Evolutionary conservation across 2,888 invertebrate species (phyloP), one percentile per base, ranked within the genome.

Genomic region (Sclerodermus sp.): DNA sequence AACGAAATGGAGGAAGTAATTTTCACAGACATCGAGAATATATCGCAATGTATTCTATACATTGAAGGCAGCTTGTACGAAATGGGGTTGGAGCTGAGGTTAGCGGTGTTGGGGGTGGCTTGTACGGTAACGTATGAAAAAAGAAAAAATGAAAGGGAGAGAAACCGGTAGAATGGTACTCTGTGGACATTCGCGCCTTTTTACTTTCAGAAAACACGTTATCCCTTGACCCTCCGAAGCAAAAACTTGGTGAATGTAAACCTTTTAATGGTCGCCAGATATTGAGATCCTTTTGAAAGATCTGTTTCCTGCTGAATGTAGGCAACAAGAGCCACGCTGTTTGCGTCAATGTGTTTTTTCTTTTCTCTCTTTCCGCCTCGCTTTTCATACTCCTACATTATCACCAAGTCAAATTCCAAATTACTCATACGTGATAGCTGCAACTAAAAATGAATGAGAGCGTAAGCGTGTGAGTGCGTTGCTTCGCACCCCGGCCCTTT

Each of bases 201-300:
- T 47, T 55, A 49, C 55, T 58, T 62, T 59, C 58, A 58, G 55
- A 58, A 60, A 47, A 58, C 52, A 36, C 44, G 39, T 46, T 61
- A 58, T 60, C 58, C 64, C 67, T 69, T 68, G 68, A 68, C 67
- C 68, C 69, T 63, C 58, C 45, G 41, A 15, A 45, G 14, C 23
- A 23, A 23, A 23, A 23, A 23, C 23, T 23, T 55, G 43, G 50
- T 60, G 67, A 68, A 65, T 68, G 56, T 61, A 61, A 59, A 65
- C 65, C 64, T 68, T 68, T 68, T 69, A 69, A 69, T 68, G 67
- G 67, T 53, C 63, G 58, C 58, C 55, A 51, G 8, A 8, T 67
- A 52, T 43, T 53, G 59, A 60, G 53, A 61, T 53, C 62, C 59
- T 66, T 65, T 67, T 52, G 51, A 65, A 54, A 56, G 58, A 61